Base-by-base conservation (phyloP, 1,140 invertebrate species). In the Ostrea edulis region DNA sequence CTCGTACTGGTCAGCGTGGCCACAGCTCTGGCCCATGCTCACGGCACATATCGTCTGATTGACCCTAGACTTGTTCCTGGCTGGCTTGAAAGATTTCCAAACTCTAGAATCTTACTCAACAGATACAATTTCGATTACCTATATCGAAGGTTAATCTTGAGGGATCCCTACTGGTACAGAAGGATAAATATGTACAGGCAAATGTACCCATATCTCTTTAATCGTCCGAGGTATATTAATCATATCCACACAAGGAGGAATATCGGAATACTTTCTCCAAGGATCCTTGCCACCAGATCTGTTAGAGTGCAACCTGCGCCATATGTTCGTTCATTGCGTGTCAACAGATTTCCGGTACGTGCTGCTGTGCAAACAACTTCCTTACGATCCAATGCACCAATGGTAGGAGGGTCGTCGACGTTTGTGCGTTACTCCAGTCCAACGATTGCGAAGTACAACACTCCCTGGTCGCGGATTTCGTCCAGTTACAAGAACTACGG, bases 91-190 rank as follows among this genome's bases (percentile, higher is more conserved):
- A 77, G 29, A 35, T 77, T 77, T 17, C 68, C 68, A 25, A 77
- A 77, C 68, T 77, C 68, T 25, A 77, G 68, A 35, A 25, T 77
- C 29, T 35, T 77, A 12, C 68, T 77, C 22, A 77, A 77, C 68
- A 29, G 68, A 77, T 7, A 77, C 0, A 11, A 29, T 35, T 77
- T 29, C 8, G 29, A 77, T 35, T 4, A 77, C 25, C 9, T 77
- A 25, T 77, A 77, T 9, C 22, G 68, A 11, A 77, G 25, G 25
- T 77, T 77, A 11, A 77, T 77, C 14, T 25, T 77, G 25, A 22
- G 68, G 25, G 68, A 77, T 77, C 68, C 68, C 8, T 77, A 77
- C 68, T 77, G 68, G 68, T 25, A 35, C 29, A 29, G 25, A 11
- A 9, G 68, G 4, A 1, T 77, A 29, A 25, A 77, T 14, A 12